phyloP scores from a whole-genome alignment of 2,113 vertebrate genomes.

The Oncorhynchus nerka region DNA sequence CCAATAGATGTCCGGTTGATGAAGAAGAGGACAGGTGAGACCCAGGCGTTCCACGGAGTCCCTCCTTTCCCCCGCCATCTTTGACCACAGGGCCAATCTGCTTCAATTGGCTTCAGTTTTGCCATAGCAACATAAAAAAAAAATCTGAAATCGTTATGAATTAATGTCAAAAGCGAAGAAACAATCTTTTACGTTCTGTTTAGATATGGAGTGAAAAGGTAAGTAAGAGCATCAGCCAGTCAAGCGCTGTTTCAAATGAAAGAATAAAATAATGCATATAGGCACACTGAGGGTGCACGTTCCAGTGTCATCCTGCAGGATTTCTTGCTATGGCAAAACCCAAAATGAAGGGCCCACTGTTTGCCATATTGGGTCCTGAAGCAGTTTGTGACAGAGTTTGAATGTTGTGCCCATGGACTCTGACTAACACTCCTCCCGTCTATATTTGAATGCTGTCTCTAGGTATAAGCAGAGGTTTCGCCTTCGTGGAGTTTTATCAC shows the following conservation, averaged over 20 bases:
- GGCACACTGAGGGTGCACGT: constrained; percentile 39
- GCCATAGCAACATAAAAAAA: constrained; percentile 86
- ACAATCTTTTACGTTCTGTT: constrained; percentile 33
- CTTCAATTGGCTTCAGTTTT: constrained; percentile 89
- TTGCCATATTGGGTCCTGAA: constrained; percentile 92
- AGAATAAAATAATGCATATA: constrained; percentile 29
- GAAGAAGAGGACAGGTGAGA: constrained; percentile 99
- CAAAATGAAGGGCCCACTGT: constrained; percentile 85
- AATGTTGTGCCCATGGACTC: constrained; percentile 97
- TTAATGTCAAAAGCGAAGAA: constrained; percentile 13
- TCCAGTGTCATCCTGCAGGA: constrained; percentile 70
- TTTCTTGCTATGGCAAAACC: constrained; percentile 96
- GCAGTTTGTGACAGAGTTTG: constrained; percentile 98
- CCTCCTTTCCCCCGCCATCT: constrained; percentile 71
- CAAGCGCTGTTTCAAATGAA: constrained; percentile 11
- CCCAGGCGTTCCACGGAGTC: constrained; percentile 62
- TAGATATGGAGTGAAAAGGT: constrained; percentile 47
- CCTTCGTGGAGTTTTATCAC: constrained; percentile 99
- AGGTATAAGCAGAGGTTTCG: constrained; percentile 99
- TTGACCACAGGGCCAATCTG: constrained; percentile 78
- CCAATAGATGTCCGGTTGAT: constrained; percentile 96
- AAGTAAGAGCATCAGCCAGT: constrained; percentile 47
- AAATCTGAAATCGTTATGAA: constrained; percentile 27
- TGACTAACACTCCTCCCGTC: constrained; percentile 99
- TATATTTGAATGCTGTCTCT: constrained; percentile 99